These are phyloP conservation scores for Mustela lutreola DNA, from an alignment of 2,113 vertebrate species.

Conservation along the genomic window DNA sequence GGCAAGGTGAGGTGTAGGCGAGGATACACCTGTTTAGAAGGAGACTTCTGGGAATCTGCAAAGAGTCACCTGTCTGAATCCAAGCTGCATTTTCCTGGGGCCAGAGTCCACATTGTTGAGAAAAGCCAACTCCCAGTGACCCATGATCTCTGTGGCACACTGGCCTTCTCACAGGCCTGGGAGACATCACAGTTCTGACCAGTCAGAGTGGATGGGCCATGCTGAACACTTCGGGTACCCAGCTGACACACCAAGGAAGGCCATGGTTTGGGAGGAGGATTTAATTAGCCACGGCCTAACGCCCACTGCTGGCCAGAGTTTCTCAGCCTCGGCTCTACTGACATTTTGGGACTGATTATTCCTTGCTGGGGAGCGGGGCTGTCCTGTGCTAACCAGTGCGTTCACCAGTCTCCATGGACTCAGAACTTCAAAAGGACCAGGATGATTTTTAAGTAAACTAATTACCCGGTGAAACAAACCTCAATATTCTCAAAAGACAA, in stretches of 20 bases:
- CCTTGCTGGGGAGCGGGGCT: background rate
- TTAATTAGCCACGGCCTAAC: background rate
- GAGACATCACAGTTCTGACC: background rate
- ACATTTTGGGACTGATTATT: background rate
- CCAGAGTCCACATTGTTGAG: accelerated
- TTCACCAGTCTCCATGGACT: background rate
- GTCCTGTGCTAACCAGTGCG: background rate
- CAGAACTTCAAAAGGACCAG: background rate
- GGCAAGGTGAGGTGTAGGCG: background rate
- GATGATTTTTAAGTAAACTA: background rate
- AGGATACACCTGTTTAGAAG: background rate
- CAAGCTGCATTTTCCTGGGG: background rate
- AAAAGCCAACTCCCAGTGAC: too few species aligned
- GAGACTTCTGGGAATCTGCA: background rate
- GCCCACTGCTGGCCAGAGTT: background rate
- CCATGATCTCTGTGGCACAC: accelerated
- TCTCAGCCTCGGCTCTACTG: background rate
- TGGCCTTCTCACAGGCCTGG: background rate
- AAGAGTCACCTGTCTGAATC: background rate
- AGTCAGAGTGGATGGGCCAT: background rate
- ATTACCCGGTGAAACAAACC: background rate
- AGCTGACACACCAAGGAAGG: background rate
- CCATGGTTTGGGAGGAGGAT: background rate
- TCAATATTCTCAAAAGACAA: background rate
- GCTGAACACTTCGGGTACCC: background rate